These are phyloP conservation scores for Darevskia mixta DNA, from an alignment of 2,797 vertebrate genomes.

Conservation along the genomic window DNA sequence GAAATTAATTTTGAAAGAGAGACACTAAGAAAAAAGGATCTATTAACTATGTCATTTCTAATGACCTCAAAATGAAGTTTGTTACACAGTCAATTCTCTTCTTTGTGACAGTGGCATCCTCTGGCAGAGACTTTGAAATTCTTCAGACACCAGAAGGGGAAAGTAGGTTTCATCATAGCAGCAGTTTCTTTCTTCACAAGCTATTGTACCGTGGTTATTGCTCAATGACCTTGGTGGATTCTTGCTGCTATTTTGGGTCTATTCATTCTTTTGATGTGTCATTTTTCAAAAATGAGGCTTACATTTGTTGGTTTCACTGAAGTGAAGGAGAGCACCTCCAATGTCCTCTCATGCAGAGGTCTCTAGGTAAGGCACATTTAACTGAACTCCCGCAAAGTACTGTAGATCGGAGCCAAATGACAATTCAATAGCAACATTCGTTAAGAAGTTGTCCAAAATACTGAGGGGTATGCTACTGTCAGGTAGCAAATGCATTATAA, in stretches of 20 bases:
- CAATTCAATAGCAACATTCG: neutral
- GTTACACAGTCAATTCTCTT: neutral
- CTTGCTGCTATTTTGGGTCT: neutral
- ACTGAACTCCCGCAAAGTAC: neutral
- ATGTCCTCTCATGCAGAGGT: neutral
- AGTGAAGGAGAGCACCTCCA: neutral
- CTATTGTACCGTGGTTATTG: neutral
- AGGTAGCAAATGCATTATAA: neutral
- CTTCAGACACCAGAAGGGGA: neutral
- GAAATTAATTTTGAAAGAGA: conserved; percentile 1
- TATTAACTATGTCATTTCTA: neutral
- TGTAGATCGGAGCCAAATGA: neutral
- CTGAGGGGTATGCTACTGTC: neutral
- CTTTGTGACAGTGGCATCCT: neutral
- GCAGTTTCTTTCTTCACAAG: neutral
- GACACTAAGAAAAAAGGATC: neutral
- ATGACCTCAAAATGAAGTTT: neutral
- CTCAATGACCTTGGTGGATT: neutral
- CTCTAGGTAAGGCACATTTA: neutral
- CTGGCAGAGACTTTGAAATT: neutral
- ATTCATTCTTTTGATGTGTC: neutral
- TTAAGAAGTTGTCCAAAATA: neutral
- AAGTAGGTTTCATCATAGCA: neutral
- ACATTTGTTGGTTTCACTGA: neutral
- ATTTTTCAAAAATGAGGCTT: neutral